Evolutionary conservation across 2,113 vertebrate species (phyloP), one percentile per base, ranked within the genome.

Genomic region (Pelodiscus sinensis): DNA sequence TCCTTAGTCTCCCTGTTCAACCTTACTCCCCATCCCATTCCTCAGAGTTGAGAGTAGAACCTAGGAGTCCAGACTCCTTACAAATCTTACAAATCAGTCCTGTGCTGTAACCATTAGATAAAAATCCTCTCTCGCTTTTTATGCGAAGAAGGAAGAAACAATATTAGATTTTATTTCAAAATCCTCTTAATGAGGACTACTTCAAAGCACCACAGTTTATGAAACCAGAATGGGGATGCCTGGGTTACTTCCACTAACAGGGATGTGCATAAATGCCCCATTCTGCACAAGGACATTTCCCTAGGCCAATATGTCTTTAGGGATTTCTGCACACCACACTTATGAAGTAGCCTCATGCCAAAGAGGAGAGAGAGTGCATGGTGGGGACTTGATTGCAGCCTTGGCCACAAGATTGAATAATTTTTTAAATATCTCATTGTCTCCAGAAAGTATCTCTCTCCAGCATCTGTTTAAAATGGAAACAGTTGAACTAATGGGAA

Each of bases 401-500:
- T 87, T 19, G 56, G 68, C 35, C 79, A 79, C 50, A 57, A 29
- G 50, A 77, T 82, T 65, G 86, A 60, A 82, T 84, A 29, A 87
- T 29, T 94, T 87, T 92, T 73, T 51, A 90, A 90, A 90, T 21
- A 55, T 8, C 55, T 27, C n/a, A 68, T 27, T 58, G 2, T 55
- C 87, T 92, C 90, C 87, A 91, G 0, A 0, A 84, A 51, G 52
- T 82, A 19, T 29, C 62, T 55, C 50, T 90, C 65, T 75, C 52
- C 87, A 90, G 54, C n/a, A n/a, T 22, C 85, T 87, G 85, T 84
- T 89, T 62, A 93, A 92, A 12, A 27, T 1, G 35, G 1, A 3
- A 77, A 35, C 44, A 89, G 58, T 19, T 73, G 52, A 57, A 91
- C n/a, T 54, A 82, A 88, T 92, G 52, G 50, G 38, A 94, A 79